Conservation (phyloP, 2,113 vertebrate species). For the Sinocyclocheilus rhinocerous region DNA sequence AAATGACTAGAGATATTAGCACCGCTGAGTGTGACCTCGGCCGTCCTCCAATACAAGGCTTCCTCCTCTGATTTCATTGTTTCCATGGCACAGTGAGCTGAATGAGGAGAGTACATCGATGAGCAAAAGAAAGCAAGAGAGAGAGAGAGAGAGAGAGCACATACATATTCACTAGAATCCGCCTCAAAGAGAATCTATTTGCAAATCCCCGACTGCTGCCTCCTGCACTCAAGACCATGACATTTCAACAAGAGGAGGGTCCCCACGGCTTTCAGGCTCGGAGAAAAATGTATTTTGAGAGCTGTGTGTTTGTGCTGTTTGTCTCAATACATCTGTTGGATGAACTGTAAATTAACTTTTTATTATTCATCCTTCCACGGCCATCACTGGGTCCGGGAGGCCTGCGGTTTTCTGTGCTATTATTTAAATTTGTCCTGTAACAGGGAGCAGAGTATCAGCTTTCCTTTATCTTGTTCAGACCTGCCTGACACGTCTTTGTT, state of each 20-base stretch:
- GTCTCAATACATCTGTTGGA: slow-evolving; percentile 68
- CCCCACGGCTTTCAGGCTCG: slow-evolving; percentile 65
- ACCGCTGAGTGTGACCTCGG: not conserved
- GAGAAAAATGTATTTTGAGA: slow-evolving; percentile 67
- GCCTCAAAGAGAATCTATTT: slow-evolving; percentile 71
- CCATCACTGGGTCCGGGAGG: slow-evolving; percentile 64
- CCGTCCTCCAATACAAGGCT: not conserved
- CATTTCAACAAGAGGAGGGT: slow-evolving; percentile 71
- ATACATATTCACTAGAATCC: slow-evolving; percentile 73
- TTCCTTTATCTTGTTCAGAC: slow-evolving; percentile 19
- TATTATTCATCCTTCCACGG: slow-evolving; percentile 72
- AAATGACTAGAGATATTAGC: not conserved
- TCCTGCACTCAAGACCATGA: slow-evolving; percentile 69
- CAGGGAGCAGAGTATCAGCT: slow-evolving; percentile 7
- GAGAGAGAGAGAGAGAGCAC: slow-evolving; percentile 49
- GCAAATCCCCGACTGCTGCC: slow-evolving; percentile 72
- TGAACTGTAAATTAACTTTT: slow-evolving; percentile 68
- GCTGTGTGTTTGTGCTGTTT: slow-evolving; percentile 66
- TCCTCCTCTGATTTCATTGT: slow-evolving; percentile 46
- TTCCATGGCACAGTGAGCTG: slow-evolving; percentile 54
- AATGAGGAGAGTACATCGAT: slow-evolving; percentile 56
- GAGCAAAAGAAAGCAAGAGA: slow-evolving; percentile 15
- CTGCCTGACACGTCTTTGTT: slow-evolving; percentile 21
- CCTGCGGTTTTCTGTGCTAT: slow-evolving; percentile 63
- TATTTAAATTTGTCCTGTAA: slow-evolving; percentile 64